These are phyloP conservation scores for Telenomus remus DNA, from an alignment of 1,140 invertebrate species.

Conservation along the genomic window DNA sequence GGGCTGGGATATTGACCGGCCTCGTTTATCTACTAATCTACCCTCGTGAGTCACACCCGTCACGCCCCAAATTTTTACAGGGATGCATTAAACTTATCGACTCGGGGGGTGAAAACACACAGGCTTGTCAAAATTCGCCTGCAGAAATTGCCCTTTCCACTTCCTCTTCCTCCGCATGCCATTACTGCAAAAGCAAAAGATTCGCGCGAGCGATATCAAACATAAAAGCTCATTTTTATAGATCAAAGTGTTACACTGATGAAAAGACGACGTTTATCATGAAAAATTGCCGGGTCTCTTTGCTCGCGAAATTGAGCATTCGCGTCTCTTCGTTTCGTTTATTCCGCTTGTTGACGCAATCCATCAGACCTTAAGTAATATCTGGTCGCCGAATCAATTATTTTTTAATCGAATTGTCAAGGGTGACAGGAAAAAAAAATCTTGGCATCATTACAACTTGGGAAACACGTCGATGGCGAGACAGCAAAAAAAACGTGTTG, in stretches of 20 bases:
- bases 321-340: conserved; percentile 3
- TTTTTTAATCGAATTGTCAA: conserved; percentile 30
- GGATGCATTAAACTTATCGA: conserved; percentile 66
- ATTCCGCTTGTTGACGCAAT: neutral
- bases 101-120: conserved; percentile 42
- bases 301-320: neutral
- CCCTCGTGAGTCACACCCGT: conserved; percentile 64
- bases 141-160: conserved; percentile 33
- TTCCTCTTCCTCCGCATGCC: conserved; percentile 48
- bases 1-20: conserved; percentile 54
- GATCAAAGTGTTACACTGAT: conserved; percentile 44
- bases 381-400: conserved; percentile 9
- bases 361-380: conserved; percentile 12
- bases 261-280: conserved; percentile 41
- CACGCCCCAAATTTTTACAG: conserved; percentile 63
- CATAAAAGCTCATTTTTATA: conserved; percentile 47
- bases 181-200: conserved; percentile 39
- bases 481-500: conserved; percentile 24
- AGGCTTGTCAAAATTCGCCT: conserved; percentile 53
- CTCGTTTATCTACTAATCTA: conserved; percentile 62
- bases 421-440: conserved; percentile 4
- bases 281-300: conserved; percentile 19
- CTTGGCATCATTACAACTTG: conserved; percentile 15
- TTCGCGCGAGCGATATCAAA: conserved; percentile 42
- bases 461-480: conserved; percentile 18